Evolutionary conservation across 64 coral and sea anemone species (phyloP).

Genomic region (Montipora cactus): DNA sequence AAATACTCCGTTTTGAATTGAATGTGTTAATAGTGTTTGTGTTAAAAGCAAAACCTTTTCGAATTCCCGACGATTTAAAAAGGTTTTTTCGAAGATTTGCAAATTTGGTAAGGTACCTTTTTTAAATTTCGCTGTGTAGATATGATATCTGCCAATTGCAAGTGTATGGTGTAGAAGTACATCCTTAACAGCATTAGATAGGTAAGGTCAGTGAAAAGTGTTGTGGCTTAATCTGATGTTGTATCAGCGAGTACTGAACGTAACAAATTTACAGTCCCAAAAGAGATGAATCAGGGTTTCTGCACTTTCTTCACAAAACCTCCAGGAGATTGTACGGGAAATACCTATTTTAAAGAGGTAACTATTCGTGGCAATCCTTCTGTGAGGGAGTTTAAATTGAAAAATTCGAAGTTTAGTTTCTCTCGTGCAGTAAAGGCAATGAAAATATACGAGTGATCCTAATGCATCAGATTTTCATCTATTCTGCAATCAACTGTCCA

Average conservation of each 20-base stretch:
- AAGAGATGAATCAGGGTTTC: slow-evolving; percentile 32
- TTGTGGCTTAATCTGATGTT: neutral
- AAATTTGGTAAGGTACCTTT: too few species aligned
- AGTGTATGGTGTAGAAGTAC: neutral
- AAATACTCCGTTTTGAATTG: too few species aligned
- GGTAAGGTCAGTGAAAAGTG: slow-evolving; percentile 2
- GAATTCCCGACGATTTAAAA: too few species aligned
- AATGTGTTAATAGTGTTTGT: too few species aligned
- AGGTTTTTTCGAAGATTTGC: too few species aligned
- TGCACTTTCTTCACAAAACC: slow-evolving; percentile 9
- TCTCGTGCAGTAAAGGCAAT: neutral
- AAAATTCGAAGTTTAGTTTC: slow-evolving; percentile 13
- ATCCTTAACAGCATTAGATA: neutral
- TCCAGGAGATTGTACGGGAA: neutral
- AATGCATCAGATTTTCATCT: neutral
- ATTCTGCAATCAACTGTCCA: neutral
- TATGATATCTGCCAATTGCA: neutral
- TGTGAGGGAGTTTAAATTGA: slow-evolving; percentile 19
- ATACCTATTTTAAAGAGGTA: slow-evolving; percentile 31
- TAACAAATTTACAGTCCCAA: slow-evolving; percentile 24
- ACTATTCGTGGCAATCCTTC: slow-evolving; percentile 51
- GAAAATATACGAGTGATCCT: neutral
- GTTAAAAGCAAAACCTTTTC: too few species aligned
- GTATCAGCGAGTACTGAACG: slow-evolving; percentile 25
- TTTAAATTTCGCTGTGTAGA: too few species aligned